These are phyloP conservation scores for Tamandua tetradactyla DNA, from an alignment of 2,797 vertebrate genomes.

Conservation along the genomic window DNA sequence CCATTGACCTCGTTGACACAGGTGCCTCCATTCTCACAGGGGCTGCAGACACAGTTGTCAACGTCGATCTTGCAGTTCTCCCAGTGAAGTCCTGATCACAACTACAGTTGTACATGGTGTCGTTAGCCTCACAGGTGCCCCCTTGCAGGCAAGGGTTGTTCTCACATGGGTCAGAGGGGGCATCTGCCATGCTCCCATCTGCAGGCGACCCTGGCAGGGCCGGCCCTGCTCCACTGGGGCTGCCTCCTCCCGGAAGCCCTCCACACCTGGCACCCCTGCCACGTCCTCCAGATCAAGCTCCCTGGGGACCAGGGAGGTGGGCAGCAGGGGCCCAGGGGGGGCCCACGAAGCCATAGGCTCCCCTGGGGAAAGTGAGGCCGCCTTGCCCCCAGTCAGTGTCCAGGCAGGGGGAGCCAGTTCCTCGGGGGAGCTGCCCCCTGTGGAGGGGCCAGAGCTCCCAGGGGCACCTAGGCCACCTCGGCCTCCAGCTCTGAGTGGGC, in stretches of 20 bases:
- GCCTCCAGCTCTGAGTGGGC: neutral
- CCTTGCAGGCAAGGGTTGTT: constrained; percentile 96
- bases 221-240: rapidly evolving
- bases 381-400: neutral
- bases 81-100: constrained; percentile 93
- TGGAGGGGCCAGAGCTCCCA: neutral
- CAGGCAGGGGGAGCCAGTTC: neutral
- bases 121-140: constrained; percentile 92
- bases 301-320: constrained; percentile 11
- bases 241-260: neutral
- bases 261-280: neutral
- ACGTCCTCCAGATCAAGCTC: constrained; percentile 58
- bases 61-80: constrained; percentile 99
- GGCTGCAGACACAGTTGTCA: constrained; percentile 95
- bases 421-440: neutral
- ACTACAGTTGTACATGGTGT: constrained; percentile 92
- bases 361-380: neutral
- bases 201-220: neutral
- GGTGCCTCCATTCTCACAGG: constrained; percentile 97
- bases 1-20: constrained; percentile 96
- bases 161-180: constrained; percentile 89
- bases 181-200: no score
- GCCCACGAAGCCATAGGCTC: neutral
- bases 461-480: neutral
- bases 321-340: neutral